These are phyloP conservation scores for Thunnus maccoyii DNA, from an alignment of 2,113 vertebrate species.

Conservation along the genomic window DNA sequence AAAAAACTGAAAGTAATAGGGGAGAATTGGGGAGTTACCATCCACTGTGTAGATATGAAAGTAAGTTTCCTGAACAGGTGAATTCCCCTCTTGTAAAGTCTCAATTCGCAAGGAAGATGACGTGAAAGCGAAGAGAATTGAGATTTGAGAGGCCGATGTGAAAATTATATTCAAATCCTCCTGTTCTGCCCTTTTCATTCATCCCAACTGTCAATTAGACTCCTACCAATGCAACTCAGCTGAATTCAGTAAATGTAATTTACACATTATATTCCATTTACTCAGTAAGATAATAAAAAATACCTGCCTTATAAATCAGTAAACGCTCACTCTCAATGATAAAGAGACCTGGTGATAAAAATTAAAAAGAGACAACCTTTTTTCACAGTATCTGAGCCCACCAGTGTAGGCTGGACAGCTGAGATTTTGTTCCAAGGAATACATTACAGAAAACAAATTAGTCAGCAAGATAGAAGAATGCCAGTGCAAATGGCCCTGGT, in stretches of 20 bases:
- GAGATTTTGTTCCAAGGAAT: slow-evolving; percentile 60
- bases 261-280: slow-evolving; percentile 30
- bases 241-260: slow-evolving; percentile 23
- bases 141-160: slow-evolving; percentile 39
- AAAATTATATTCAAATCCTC: slow-evolving; percentile 56
- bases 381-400: slow-evolving; percentile 41
- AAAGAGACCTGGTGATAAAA: slow-evolving; percentile 21
- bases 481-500: slow-evolving; percentile 58
- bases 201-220: slow-evolving; percentile 39
- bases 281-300: slow-evolving; percentile 28
- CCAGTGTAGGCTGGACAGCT: slow-evolving; percentile 30
- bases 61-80: slow-evolving; percentile 27
- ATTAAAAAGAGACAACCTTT: slow-evolving; percentile 2
- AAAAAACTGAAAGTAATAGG: slow-evolving; percentile 3
- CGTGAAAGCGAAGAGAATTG: slow-evolving; percentile 23
- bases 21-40: not conserved
- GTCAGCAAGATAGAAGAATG: slow-evolving; percentile 69
- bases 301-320: slow-evolving; percentile 27
- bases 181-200: slow-evolving; percentile 59
- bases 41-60: slow-evolving; percentile 10
- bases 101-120: slow-evolving; percentile 7
- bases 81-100: slow-evolving; percentile 28
- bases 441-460: slow-evolving; percentile 77
- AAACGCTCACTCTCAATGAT: slow-evolving; percentile 34
- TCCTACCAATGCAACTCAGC: slow-evolving; percentile 4